phyloP scores from a whole-genome alignment of 2,113 vertebrate species.

The Platysternon megacephalum region DNA sequence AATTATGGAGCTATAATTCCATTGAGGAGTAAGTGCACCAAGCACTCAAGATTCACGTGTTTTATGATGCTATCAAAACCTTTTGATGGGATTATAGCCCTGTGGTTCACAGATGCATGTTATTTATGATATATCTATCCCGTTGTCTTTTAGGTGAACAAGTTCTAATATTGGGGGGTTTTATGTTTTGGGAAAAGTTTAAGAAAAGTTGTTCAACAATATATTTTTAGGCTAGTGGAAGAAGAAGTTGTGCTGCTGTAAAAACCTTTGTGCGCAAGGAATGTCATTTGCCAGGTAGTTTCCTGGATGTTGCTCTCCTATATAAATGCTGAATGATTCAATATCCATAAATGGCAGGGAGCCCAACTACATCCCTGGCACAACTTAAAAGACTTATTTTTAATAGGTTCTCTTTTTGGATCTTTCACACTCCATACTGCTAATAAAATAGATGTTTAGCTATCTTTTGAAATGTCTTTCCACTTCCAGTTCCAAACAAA shows the following conservation, averaged over 20 bases:
- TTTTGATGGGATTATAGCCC: background rate
- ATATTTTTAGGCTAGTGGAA: background rate
- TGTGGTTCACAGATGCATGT: background rate
- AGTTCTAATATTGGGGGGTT: background rate
- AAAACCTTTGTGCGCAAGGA: background rate
- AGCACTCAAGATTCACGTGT: background rate
- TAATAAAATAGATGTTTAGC: background rate
- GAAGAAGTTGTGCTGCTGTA: background rate
- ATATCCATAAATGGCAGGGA: background rate
- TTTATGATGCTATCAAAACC: background rate
- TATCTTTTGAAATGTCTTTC: background rate
- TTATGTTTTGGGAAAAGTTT: background rate
- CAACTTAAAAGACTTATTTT: background rate
- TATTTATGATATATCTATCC: background rate
- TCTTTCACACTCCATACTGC: background rate
- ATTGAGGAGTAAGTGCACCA: background rate
- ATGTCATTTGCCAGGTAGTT: background rate
- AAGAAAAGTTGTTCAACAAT: background rate
- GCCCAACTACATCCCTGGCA: background rate
- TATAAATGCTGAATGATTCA: background rate
- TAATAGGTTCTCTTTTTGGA: background rate
- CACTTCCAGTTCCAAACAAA: background rate
- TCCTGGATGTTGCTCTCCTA: background rate
- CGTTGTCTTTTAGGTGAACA: background rate
- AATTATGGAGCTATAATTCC: background rate